These are phyloP conservation scores for Brachionichthys hirsutus DNA, from an alignment of 2,113 vertebrate species.

Conservation along the genomic window DNA sequence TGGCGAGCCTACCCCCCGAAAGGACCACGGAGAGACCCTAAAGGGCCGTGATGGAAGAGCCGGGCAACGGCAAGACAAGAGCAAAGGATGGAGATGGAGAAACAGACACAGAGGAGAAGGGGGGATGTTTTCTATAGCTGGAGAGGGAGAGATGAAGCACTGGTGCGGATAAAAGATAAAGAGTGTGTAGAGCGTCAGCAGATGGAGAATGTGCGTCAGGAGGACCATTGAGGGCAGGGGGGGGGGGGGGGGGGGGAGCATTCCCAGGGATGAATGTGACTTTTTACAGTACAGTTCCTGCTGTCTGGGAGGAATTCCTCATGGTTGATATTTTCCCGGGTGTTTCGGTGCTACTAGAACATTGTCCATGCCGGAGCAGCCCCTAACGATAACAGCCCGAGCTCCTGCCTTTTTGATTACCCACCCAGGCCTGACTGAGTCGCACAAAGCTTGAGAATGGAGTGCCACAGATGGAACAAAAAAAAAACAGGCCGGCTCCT, in stretches of 20 bases:
- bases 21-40: conserved; percentile 49
- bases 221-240: conserved; percentile 34
- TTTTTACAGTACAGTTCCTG: conserved; percentile 23
- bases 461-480: conserved; percentile 65
- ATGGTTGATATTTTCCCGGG: conserved; percentile 32
- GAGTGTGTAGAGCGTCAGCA: conserved; percentile 63
- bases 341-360: conserved; percentile 19
- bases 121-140: conserved; percentile 16
- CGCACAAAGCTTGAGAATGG: conserved; percentile 68
- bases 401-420: conserved; percentile 81
- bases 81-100: conserved; percentile 16
- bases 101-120: not conserved
- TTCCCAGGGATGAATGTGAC: conserved; percentile 11
- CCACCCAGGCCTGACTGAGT: conserved; percentile 81
- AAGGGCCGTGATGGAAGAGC: conserved; percentile 44
- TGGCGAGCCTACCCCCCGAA: conserved; percentile 33
- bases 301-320: conserved; percentile 26
- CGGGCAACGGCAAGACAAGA: conserved; percentile 45
- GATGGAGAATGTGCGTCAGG: conserved; percentile 67
- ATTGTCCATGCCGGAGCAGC: conserved; percentile 51
- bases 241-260: conserved; percentile 11
- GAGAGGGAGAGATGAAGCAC: conserved; percentile 51
- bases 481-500: conserved; percentile 72
- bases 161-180: conserved; percentile 41
- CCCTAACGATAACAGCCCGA: conserved; percentile 78